Conservation (phyloP, 2,888 invertebrate genomes). For the Drosophila falleni region DNA sequence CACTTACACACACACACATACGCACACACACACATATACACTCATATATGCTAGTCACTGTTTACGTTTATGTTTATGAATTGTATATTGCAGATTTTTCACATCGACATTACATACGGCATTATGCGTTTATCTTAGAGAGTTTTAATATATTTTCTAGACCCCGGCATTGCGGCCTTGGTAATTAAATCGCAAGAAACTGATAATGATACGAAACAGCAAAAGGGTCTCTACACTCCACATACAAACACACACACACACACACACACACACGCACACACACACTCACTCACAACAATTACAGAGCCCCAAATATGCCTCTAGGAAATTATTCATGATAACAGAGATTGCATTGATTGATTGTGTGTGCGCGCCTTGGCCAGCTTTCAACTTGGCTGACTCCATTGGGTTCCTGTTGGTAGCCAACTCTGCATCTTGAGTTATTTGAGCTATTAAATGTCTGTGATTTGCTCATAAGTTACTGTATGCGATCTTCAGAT, state of each 20-base stretch:
- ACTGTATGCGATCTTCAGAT: constrained; percentile 57
- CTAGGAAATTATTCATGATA: constrained; percentile 80
- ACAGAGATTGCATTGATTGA: constrained; percentile 80
- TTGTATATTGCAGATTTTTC: constrained; percentile 63
- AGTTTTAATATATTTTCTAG: constrained; percentile 60
- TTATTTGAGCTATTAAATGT: constrained; percentile 75
- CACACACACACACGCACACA: constrained; percentile 11
- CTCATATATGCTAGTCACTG: constrained; percentile 40
- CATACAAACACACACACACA: constrained; percentile 20
- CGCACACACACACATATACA: constrained; percentile 10
- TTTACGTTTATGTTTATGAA: constrained; percentile 72
- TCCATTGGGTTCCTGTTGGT: constrained; percentile 20
- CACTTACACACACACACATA: constrained; percentile 43
- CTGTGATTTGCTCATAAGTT: constrained; percentile 76
- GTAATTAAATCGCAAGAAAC: constrained; percentile 77
- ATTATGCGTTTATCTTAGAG: constrained; percentile 74
- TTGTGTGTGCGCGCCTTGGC: constrained; percentile 51
- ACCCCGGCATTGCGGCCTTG: constrained; percentile 52
- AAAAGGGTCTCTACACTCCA: constrained; percentile 51
- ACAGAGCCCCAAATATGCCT: constrained; percentile 67
- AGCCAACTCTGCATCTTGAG: constrained; percentile 54
- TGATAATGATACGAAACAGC: constrained; percentile 63
- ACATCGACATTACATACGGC: constrained; percentile 46
- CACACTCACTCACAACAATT: constrained; percentile 30
- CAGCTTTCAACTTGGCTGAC: constrained; percentile 8